phyloP scores from a whole-genome alignment of 2,113 vertebrate species.

The Crotalus viridis region DNA sequence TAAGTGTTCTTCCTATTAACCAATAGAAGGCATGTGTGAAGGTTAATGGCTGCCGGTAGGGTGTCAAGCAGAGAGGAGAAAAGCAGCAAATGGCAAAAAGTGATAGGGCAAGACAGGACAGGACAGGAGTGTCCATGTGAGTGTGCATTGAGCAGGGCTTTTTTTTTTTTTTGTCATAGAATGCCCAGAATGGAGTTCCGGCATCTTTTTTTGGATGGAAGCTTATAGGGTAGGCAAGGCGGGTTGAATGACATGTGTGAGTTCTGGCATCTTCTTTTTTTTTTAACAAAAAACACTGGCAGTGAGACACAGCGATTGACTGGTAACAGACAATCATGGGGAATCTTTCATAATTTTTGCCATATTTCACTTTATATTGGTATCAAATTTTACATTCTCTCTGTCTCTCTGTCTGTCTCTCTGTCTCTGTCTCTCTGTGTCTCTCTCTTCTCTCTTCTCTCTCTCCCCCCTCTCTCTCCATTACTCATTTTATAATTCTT shows the following conservation, averaged over 20 bases:
- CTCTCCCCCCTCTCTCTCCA: neutral
- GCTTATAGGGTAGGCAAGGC: no score
- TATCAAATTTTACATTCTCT: neutral
- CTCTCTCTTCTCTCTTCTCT: no score
- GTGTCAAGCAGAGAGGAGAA: slow-evolving; percentile 37
- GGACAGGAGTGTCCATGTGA: neutral
- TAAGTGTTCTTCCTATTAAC: slow-evolving; percentile 20
- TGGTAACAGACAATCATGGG: neutral
- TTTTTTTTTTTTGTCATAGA: no score
- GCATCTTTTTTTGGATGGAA: no score
- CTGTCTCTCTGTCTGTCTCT: neutral
- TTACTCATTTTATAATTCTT: neutral
- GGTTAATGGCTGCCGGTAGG: slow-evolving; percentile 25
- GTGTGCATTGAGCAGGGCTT: no score
- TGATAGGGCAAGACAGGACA: neutral
- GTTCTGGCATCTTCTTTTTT: no score
- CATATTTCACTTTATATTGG: neutral
- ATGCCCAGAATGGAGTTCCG: no score
- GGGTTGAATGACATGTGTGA: no score
- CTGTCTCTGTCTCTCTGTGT: neutral
- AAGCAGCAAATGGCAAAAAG: slow-evolving; percentile 17
- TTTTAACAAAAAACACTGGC: no score
- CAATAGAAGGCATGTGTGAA: slow-evolving; percentile 24
- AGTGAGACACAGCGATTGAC: neutral
- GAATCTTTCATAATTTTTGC: neutral